Evolutionary conservation across 2,888 invertebrate genomes (phyloP).

Genomic region (Agapostemon virescens): DNA sequence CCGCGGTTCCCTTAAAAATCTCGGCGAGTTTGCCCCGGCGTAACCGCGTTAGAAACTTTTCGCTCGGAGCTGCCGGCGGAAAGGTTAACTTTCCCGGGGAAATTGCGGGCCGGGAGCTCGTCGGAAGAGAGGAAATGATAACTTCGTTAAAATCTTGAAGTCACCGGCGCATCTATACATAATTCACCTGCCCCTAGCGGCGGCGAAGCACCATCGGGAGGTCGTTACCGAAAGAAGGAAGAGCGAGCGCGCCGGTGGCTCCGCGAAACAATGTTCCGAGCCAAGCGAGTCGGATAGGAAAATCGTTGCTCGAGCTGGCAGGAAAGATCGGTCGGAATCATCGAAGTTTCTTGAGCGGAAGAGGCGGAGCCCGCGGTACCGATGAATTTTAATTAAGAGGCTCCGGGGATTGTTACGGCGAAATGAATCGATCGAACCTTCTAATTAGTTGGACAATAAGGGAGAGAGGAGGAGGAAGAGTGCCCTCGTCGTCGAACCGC

Average conservation of each 20-base stretch:
- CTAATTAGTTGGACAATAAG: conserved; percentile 67
- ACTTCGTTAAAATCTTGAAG: conserved; percentile 52
- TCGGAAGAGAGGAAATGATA: conserved; percentile 42
- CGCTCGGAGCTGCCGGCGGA: conserved; percentile 12
- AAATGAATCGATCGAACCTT: conserved; percentile 66
- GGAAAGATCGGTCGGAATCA: conserved; percentile 43
- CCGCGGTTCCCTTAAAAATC: conserved; percentile 24
- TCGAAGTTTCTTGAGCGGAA: conserved; percentile 44
- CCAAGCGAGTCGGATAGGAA: conserved; percentile 8
- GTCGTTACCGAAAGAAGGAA: conserved; percentile 3
- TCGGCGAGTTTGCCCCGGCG: conserved; percentile 22
- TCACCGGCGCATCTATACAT: conserved; percentile 30
- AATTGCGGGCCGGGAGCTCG: conserved; percentile 41
- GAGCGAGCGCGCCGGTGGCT: background rate
- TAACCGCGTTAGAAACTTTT: conserved; percentile 53
- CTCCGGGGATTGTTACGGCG: conserved; percentile 54
- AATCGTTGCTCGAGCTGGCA: conserved; percentile 31
- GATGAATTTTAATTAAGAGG: conserved; percentile 73
- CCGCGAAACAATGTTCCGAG: conserved; percentile 31
- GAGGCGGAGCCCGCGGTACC: conserved; percentile 34
- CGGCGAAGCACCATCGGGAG: background rate
- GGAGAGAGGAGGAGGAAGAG: conserved; percentile 36
- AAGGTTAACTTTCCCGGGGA: conserved; percentile 30
- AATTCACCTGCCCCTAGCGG: conserved; percentile 24
- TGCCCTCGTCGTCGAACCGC: conserved; percentile 29